These are phyloP conservation scores for Cossypha heuglini DNA, from an alignment of 2,797 vertebrate genomes.

Conservation along the genomic window DNA sequence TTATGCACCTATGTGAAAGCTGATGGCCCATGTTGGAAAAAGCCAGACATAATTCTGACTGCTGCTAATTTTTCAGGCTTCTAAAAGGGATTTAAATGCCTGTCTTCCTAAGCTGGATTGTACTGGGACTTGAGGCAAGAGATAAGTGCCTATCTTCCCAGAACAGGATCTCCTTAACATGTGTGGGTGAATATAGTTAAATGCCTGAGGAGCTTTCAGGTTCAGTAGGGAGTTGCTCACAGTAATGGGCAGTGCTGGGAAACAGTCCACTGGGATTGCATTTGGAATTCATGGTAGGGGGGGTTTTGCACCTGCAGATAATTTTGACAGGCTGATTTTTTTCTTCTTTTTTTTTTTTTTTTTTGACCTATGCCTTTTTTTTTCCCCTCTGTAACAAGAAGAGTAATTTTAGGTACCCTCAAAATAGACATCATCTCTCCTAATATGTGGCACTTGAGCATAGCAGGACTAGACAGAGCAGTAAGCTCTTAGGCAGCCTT, in stretches of 20 bases:
- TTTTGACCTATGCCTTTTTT: not conserved
- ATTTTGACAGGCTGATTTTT: not conserved
- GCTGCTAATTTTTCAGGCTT: constrained; percentile 45
- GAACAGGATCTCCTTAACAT: constrained; percentile 53
- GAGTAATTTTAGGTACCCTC: not conserved
- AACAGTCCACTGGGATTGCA: not conserved
- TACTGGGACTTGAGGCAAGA: constrained; percentile 49
- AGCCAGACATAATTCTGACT: constrained; percentile 15
- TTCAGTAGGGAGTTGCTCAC: constrained; percentile 22
- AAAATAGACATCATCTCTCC: not conserved
- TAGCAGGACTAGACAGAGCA: accelerated
- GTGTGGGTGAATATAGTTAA: constrained; percentile 59
- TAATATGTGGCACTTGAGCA: not conserved
- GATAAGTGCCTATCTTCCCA: constrained; percentile 57
- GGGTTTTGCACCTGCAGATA: not conserved
- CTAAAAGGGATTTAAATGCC: constrained; percentile 49
- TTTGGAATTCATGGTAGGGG: not conserved
- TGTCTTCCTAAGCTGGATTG: constrained; percentile 47
- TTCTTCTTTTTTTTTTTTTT: not conserved
- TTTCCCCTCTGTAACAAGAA: not conserved
- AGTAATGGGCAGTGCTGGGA: constrained; percentile 19
- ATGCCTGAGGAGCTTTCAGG: constrained; percentile 32
- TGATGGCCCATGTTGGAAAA: not conserved
- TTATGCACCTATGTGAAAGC: not conserved
- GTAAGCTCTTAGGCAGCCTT: not conserved